Evolutionary conservation across 2,113 vertebrate species (phyloP), one percentile per base, ranked within the genome.

Genomic region (Lasiurus borealis): DNA sequence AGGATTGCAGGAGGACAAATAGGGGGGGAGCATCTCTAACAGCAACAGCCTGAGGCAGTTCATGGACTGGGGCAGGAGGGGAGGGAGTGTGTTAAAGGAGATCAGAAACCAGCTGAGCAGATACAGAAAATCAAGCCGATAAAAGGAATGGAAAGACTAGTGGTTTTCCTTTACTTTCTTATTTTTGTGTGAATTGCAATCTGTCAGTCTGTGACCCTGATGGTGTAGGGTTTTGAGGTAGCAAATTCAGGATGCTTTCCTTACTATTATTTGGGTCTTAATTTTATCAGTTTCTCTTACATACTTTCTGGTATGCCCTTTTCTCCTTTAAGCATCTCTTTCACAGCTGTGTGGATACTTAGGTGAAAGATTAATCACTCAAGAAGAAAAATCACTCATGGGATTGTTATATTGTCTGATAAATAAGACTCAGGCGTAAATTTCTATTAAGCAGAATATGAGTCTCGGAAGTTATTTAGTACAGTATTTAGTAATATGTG

Each of bases 391-490:
- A 57, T 83, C 57, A 87, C 44, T 89, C 6, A 9, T 57, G 64
- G 34, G 40, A 48, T 68, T 68, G 9, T 96, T 66, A 23, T 80
- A 12, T 71, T 92, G 21, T 59, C 52, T 91, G 66, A 6, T 88
- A 64, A 93, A 71, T 62, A 90, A 89, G 75, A 87, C 40, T 52
- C 71, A 75, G 62, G 86, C 76, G 31, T 89, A 77, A 57, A 54
- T 91, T 85, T 91, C 36, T 62, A 0, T 54, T 95, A 48, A 73
- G 40, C 11, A 73, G 71, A 80, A 1, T 89, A 48, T 73, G 31
- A 81, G 3, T 80, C 27, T 80, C 3, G 23, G 66, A 69, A 87
- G 76, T 34, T 64, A 36, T 73, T 92, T 40, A n/a, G n/a, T n/a
- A n/a, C n/a, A n/a, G n/a, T n/a, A n/a, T n/a, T n/a, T n/a, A 29